Conservation (phyloP, 1,140 invertebrate genomes). For the Araneus ventricosus region DNA sequence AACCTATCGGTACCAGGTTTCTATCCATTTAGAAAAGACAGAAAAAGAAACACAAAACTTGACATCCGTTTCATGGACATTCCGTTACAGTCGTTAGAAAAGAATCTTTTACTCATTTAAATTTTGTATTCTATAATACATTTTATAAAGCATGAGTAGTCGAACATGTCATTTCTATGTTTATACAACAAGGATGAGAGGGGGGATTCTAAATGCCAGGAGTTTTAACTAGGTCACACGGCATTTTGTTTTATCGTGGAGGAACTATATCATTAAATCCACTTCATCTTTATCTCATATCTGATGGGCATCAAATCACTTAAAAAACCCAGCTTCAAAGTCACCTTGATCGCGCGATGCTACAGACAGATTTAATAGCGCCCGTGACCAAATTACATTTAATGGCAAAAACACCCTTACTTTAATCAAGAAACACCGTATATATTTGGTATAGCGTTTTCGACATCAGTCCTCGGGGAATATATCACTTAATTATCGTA, state of each 20-base stretch:
- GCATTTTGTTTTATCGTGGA: neutral
- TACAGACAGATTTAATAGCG: neutral
- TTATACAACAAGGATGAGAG: too few relatives aligned
- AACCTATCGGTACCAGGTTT: too few relatives aligned
- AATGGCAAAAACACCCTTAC: neutral
- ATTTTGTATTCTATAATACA: too few relatives aligned
- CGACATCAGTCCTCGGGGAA: neutral
- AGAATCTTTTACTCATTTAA: too few relatives aligned
- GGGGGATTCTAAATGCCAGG: too few relatives aligned
- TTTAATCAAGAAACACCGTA: neutral
- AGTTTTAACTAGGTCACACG: neutral
- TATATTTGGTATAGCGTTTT: neutral
- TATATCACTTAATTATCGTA: neutral
- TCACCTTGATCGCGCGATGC: constrained; percentile 42
- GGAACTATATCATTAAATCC: neutral
- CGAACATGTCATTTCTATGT: too few relatives aligned
- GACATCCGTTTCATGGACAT: too few relatives aligned
- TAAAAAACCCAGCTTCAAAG: neutral
- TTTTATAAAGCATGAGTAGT: too few relatives aligned
- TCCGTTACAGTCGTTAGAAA: too few relatives aligned
- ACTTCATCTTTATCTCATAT: neutral
- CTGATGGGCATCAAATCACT: neutral
- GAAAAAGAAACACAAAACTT: too few relatives aligned
- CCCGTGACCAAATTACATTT: constrained; percentile 27
- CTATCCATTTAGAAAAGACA: too few relatives aligned